Percentiles rank a stretch among this genome's conserved stretches.
Conservation (phyloP, 1,140 invertebrate species). For the Neodiprion lecontei region DNA sequence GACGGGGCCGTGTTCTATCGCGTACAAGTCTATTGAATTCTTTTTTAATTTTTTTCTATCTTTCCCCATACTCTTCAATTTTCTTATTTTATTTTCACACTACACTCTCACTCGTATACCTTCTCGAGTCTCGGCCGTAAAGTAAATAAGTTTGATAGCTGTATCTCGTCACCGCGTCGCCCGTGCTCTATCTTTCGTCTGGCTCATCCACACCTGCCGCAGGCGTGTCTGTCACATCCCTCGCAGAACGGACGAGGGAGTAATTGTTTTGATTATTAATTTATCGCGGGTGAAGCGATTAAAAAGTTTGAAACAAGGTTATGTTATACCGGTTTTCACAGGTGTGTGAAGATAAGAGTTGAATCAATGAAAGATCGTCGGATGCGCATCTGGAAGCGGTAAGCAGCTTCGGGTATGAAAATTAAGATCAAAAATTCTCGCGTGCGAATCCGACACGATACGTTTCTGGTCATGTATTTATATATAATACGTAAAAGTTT, state of each 20-base stretch:
- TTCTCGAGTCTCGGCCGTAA: background rate
- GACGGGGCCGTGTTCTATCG: constrained; percentile 5
- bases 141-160: constrained; percentile 5
- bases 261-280: too few species aligned
- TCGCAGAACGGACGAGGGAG: too few species aligned
- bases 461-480: background rate
- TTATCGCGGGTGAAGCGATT: too few species aligned
- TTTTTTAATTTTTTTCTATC: background rate
- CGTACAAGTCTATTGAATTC: background rate
- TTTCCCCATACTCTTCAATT: background rate
- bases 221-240: too few species aligned
- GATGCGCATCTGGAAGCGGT: background rate
- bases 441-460: background rate
- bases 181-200: background rate
- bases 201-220: background rate
- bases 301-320: too few species aligned
- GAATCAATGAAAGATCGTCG: background rate
- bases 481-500: too few species aligned
- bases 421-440: background rate
- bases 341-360: too few species aligned
- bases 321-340: too few species aligned
- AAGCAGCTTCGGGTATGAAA: background rate
- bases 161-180: background rate
- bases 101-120: background rate
- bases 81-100: too few species aligned